Base-by-base conservation (phyloP, 2,797 vertebrate species). In the Girardinus metallicus region DNA sequence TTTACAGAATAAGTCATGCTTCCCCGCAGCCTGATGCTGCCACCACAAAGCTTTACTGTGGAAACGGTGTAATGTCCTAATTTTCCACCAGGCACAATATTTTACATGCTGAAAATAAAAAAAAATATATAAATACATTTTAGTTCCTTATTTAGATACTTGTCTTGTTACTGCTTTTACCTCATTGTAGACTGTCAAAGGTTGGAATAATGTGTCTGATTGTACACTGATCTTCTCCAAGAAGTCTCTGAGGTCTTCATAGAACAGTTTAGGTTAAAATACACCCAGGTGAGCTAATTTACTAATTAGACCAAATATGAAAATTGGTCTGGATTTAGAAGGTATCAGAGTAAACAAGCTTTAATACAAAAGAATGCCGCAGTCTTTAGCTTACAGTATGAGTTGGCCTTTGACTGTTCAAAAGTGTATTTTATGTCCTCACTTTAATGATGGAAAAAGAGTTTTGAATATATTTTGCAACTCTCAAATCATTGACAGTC, bases 401-500 rank as follows among this genome's bases (percentile, higher is more conserved):
- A 71, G 23, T 15, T 15, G 5, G 12, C 7, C 7, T 70, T 71
- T 46, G 41, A 71, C 46, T 44, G 26, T 29, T 44, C 29, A 15
- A 71, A 44, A 44, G 41, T 16, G 41, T 44, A 16, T 8, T 44
- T 15, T 29, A 44, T 44, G 16, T 4, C 26, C 15, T 43, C 6
- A 4, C 43, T 46, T 71, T 71, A n/a, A 44, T 1, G 2, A 23
- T 44, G 43, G 13, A 15, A 71, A 43, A 70, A 70, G 23, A 46
- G 68, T 29, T 71, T 71, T 29, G 11, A 39, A 23, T 26, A 18
- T 10, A 39, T 68, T 66, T 68, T 68, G 41, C 9, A 73, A 73
- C 77, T 85, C 72, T 55, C 18, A 85, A 77, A 76, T 44, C 55
- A 39, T 53, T 66, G 55, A 70, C 1, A 0, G 55, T 74, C 6